phyloP scores from a whole-genome alignment of 2,113 vertebrate species.

The Chelonoidis abingdonii region DNA sequence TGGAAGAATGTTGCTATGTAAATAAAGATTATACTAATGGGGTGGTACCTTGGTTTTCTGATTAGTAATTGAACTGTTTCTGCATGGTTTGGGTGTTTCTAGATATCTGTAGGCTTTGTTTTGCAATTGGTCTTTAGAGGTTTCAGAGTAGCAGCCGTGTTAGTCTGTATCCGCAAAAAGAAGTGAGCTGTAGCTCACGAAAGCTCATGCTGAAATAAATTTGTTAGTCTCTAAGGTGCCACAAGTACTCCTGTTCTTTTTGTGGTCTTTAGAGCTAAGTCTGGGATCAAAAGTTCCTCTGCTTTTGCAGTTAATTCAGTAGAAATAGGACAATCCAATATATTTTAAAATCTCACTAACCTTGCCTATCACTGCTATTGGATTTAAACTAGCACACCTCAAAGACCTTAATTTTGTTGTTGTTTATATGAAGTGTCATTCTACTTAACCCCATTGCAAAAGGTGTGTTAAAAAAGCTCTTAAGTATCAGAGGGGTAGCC shows the following conservation, averaged over 20 bases:
- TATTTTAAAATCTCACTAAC: background rate
- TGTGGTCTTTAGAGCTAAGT: background rate
- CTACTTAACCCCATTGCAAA: constrained; percentile 10
- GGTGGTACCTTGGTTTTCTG: background rate
- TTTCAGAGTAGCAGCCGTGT: too few species aligned
- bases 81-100: background rate
- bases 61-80: background rate
- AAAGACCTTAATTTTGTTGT: constrained; percentile 15
- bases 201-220: too few species aligned
- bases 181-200: too few species aligned
- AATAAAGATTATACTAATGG: constrained; percentile 1
- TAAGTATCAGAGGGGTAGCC: background rate
- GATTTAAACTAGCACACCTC: background rate
- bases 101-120: background rate
- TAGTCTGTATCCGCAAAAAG: too few species aligned
- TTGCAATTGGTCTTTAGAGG: background rate
- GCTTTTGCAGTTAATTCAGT: background rate
- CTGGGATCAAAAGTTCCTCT: background rate
- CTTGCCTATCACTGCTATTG: background rate
- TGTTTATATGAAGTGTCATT: background rate
- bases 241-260: too few species aligned
- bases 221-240: too few species aligned
- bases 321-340: background rate
- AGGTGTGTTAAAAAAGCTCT: background rate
- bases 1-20: background rate